A percentile compares a stretch with the other conserved stretches of the same genome.
Evolutionary conservation across 2,797 vertebrate species (phyloP).

Genomic region (Arnoldichthys spilopterus): DNA sequence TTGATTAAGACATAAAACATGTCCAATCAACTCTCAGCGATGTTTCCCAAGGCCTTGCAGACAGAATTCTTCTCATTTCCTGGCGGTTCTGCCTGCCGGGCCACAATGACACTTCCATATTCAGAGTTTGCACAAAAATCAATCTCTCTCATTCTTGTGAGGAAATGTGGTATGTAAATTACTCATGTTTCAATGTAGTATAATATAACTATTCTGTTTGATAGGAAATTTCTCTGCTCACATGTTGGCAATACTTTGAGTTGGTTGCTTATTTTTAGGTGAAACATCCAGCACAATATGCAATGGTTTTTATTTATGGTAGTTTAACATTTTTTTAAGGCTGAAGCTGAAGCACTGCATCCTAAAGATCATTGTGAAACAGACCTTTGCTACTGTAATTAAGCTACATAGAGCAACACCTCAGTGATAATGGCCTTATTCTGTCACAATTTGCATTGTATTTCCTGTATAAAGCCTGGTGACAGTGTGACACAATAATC

Average conservation of each 20-base stretch:
- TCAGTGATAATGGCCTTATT: background rate
- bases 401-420: background rate
- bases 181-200: conserved; percentile 11
- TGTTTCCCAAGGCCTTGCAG: background rate
- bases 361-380: background rate
- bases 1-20: conserved; percentile 43
- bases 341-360: background rate
- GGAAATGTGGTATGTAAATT: conserved; percentile 40
- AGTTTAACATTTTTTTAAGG: background rate
- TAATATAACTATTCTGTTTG: conserved; percentile 24
- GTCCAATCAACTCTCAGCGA: background rate
- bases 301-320: conserved; percentile 18
- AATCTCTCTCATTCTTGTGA: conserved; percentile 32
- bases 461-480: conserved; percentile 5
- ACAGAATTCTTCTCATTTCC: conserved; percentile 27
- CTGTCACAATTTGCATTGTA: background rate
- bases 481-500: conserved; percentile 1
- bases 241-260: conserved; percentile 1
- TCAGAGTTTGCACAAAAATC: conserved; percentile 40
- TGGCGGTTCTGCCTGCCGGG: conserved; percentile 24
- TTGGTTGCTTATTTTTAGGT: background rate
- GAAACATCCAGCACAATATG: background rate
- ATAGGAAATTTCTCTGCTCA: background rate
- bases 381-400: background rate
- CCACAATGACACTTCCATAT: conserved; percentile 32